phyloP scores from a whole-genome alignment of 2,888 invertebrate species.

The Hyposoter dolosus region DNA sequence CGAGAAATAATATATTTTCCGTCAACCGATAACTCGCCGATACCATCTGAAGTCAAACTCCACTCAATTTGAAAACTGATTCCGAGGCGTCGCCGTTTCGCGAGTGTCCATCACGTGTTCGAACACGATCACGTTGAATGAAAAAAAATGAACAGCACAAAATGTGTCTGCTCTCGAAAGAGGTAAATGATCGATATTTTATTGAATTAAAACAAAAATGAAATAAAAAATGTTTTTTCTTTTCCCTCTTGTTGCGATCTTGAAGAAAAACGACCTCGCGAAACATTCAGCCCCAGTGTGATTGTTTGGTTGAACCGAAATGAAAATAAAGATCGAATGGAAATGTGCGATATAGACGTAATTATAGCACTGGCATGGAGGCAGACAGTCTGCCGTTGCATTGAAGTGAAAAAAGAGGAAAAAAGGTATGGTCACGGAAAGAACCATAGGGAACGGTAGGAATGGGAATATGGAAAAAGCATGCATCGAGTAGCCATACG shows the following conservation, averaged over 20 bases:
- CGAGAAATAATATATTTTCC: background rate
- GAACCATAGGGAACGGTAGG: slow-evolving; percentile 29
- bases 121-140: background rate
- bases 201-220: background rate
- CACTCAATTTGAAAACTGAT: background rate
- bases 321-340: slow-evolving; percentile 67
- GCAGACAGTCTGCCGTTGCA: slow-evolving; percentile 74
- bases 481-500: slow-evolving; percentile 32
- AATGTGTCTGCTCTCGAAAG: no score
- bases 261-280: slow-evolving; percentile 15
- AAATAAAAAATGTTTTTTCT: background rate
- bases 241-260: background rate
- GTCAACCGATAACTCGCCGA: background rate
- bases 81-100: background rate
- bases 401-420: slow-evolving; percentile 26
- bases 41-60: background rate
- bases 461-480: slow-evolving; percentile 57
- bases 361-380: slow-evolving; percentile 74
- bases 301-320: slow-evolving; percentile 35
- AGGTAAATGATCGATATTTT: no score
- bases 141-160: no score
- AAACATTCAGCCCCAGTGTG: background rate
- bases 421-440: slow-evolving; percentile 15
- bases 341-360: slow-evolving; percentile 73
- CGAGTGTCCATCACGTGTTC: background rate